These are phyloP conservation scores for Leptothorax acervorum DNA, from an alignment of 2,888 invertebrate species.

Conservation along the genomic window DNA sequence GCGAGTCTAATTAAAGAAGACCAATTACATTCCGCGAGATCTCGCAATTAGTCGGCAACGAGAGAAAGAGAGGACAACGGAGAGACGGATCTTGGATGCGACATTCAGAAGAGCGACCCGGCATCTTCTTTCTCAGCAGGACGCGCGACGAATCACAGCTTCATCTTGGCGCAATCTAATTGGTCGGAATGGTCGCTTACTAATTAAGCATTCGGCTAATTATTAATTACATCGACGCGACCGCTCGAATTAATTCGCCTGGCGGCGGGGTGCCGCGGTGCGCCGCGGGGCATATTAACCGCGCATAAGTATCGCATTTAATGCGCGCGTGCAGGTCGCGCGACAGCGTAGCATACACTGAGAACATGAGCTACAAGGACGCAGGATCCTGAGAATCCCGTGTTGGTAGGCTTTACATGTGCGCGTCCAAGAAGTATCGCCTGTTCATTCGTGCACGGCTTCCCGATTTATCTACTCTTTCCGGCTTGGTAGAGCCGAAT, in stretches of 20 bases:
- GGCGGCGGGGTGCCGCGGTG: constrained; percentile 65
- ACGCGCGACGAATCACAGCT: constrained; percentile 73
- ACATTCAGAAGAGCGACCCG: constrained; percentile 41
- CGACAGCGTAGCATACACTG: constrained; percentile 64
- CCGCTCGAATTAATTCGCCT: constrained; percentile 77
- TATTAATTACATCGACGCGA: constrained; percentile 80
- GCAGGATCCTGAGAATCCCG: constrained; percentile 38
- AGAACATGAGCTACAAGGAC: constrained; percentile 59
- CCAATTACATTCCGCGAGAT: constrained; percentile 67
- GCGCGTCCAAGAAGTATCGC: constrained; percentile 56
- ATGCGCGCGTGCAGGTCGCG: constrained; percentile 66
- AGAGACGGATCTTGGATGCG: constrained; percentile 9
- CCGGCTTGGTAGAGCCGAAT: constrained; percentile 23
- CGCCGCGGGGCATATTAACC: constrained; percentile 70
- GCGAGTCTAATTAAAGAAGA: constrained; percentile 66
- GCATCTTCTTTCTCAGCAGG: constrained; percentile 72
- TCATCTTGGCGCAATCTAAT: constrained; percentile 75
- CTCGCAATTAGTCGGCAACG: constrained; percentile 50
- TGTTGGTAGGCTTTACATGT: constrained; percentile 34
- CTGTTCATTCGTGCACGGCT: constrained; percentile 46
- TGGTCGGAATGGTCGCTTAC: constrained; percentile 76
- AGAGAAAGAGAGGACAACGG: constrained; percentile 16
- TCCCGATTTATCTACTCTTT: constrained; percentile 72
- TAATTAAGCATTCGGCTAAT: constrained; percentile 81
- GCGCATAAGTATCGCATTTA: constrained; percentile 75